A percentile compares a stretch with the other conserved stretches of the same genome.
phyloP scores from a whole-genome alignment of 2,113 vertebrate species.

The Amazona vittata region DNA sequence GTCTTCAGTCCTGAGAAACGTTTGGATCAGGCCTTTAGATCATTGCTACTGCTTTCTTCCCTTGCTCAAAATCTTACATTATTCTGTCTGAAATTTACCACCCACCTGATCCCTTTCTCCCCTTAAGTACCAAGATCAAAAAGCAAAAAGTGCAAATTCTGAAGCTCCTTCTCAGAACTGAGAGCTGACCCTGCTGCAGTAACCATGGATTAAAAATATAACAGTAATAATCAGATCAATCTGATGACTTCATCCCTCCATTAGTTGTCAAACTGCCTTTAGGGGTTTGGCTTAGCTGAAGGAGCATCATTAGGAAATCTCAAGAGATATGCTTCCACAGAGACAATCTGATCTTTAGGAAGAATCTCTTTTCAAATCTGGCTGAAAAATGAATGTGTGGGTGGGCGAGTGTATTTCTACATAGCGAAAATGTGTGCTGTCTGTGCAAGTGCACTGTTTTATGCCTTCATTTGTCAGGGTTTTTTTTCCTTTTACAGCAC shows the following conservation, averaged over 20 bases:
- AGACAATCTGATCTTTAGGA: slow-evolving; percentile 37
- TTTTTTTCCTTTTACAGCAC: background rate
- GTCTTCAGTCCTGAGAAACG: background rate
- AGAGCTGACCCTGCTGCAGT: background rate
- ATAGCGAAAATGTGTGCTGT: slow-evolving; percentile 1
- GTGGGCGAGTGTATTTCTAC: slow-evolving; percentile 8
- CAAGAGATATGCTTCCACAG: background rate
- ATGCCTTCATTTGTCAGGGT: background rate
- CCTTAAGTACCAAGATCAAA: background rate
- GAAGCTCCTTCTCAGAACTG: background rate
- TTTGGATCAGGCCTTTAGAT: background rate
- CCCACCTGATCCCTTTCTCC: background rate
- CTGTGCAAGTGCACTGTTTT: background rate
- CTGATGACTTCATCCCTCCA: slow-evolving; percentile 27
- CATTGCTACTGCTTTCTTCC: background rate
- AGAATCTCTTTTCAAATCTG: slow-evolving; percentile 4
- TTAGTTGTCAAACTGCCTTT: slow-evolving; percentile 41
- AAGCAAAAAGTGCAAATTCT: background rate
- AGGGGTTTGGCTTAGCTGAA: slow-evolving; percentile 10
- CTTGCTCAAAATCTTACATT: background rate
- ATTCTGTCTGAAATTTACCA: background rate
- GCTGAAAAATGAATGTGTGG: slow-evolving; percentile 24
- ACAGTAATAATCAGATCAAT: background rate
- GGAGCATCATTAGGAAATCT: slow-evolving; percentile 18
- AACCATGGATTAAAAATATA: background rate